Evolutionary conservation across 1,140 invertebrate species (phyloP).

Genomic region (Aphis gossypii): DNA sequence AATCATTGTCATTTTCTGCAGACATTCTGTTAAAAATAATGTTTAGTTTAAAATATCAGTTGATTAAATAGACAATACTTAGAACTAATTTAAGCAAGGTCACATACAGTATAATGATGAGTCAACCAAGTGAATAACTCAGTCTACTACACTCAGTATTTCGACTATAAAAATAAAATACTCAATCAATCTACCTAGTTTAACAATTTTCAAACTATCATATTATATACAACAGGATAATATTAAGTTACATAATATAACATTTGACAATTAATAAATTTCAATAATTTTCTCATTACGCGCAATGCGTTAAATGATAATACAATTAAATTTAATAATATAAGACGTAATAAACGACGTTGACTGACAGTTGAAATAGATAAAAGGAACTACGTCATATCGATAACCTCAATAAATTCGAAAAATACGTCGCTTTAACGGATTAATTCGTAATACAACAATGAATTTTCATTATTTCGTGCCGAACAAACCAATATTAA

Average conservation of each 20-base stretch:
- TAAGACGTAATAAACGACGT: background rate
- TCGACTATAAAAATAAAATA: background rate
- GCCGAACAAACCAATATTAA: background rate
- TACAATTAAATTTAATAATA: background rate
- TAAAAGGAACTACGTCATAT: background rate
- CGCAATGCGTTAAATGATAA: background rate
- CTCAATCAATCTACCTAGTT: too few species aligned
- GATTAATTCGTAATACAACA: background rate
- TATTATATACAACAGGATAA: background rate
- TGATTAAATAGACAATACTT: background rate
- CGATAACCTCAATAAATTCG: background rate
- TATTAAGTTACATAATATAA: background rate
- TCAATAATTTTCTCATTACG: background rate
- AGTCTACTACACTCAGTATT: background rate
- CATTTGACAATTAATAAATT: background rate
- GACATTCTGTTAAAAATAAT: slow-evolving; percentile 47
- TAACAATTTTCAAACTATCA: background rate
- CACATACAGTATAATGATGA: background rate
- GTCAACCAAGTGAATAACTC: background rate
- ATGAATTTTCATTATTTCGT: background rate
- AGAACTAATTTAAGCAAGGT: slow-evolving; percentile 13
- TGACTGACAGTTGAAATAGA: background rate
- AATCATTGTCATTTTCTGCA: slow-evolving; percentile 27
- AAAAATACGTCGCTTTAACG: background rate
- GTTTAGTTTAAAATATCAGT: background rate